phyloP scores from a whole-genome alignment of 2,888 invertebrate genomes.

The Argyresthia albistria region DNA sequence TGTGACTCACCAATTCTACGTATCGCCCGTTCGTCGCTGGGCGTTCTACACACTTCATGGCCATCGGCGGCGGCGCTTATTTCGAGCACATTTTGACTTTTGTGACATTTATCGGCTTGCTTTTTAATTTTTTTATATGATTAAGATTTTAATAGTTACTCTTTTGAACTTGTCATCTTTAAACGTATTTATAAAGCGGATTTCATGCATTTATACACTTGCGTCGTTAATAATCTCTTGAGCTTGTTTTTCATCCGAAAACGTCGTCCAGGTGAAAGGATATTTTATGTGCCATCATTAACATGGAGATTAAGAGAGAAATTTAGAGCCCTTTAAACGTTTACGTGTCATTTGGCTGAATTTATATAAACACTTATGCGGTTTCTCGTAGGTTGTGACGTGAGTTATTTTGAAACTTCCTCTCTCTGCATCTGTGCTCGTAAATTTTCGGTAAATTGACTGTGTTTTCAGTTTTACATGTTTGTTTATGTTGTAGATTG shows the following conservation, averaged over 20 bases:
- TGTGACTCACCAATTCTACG: constrained; percentile 67
- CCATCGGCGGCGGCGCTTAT: constrained; percentile 29
- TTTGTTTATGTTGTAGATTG: background rate
- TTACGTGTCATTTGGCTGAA: constrained; percentile 52
- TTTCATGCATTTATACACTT: too few species aligned
- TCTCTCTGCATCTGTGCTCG: constrained; percentile 7
- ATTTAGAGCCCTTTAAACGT: constrained; percentile 53
- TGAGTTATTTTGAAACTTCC: constrained; percentile 32
- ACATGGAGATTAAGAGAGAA: constrained; percentile 37
- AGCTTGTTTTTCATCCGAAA: constrained; percentile 13
- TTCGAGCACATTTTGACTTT: background rate
- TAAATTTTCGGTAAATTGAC: background rate
- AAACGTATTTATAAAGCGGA: too few species aligned
- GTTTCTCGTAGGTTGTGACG: constrained; percentile 19
- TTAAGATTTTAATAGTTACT: too few species aligned
- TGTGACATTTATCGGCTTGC: too few species aligned
- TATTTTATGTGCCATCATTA: constrained; percentile 45
- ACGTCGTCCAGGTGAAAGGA: constrained; percentile 45
- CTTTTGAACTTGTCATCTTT: too few species aligned
- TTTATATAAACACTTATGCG: constrained; percentile 35
- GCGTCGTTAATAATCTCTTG: too few species aligned
- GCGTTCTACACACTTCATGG: constrained; percentile 64
- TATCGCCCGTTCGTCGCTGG: constrained; percentile 33
- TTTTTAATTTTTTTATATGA: too few species aligned
- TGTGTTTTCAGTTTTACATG: background rate